Evolutionary conservation across 2,797 vertebrate species (phyloP).

Genomic region (Vultur gryphus): DNA sequence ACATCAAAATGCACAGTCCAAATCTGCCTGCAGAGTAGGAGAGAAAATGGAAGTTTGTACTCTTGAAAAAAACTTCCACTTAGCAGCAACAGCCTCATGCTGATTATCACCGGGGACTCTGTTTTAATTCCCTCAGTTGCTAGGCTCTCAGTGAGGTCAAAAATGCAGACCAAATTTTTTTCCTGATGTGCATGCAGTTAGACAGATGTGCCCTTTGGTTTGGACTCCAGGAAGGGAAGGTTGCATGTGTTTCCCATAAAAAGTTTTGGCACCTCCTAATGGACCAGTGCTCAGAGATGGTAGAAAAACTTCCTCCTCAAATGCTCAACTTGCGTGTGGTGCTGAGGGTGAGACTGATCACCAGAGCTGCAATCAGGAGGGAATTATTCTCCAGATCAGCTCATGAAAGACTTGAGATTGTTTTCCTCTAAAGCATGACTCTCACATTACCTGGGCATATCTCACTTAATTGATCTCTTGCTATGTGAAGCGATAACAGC

Average conservation of each 20-base stretch:
- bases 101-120: neutral
- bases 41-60: neutral
- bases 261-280: neutral
- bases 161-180: neutral
- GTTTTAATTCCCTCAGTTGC: neutral
- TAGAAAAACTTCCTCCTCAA: neutral
- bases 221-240: neutral
- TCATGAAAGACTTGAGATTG: neutral
- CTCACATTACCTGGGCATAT: neutral
- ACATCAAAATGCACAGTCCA: neutral
- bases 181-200: neutral
- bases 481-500: neutral
- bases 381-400: neutral
- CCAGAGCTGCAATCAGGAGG: neutral
- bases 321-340: neutral
- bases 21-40: neutral
- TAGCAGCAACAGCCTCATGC: neutral
- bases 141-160: neutral
- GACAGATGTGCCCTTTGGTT: neutral
- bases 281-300: neutral
- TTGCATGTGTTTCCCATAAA: neutral
- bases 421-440: neutral
- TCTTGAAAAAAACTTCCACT: neutral
- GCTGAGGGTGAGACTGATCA: neutral
- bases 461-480: neutral